These are phyloP conservation scores for Drosophila fulvimacula DNA, from an alignment of 2,888 invertebrate genomes.

Conservation along the genomic window DNA sequence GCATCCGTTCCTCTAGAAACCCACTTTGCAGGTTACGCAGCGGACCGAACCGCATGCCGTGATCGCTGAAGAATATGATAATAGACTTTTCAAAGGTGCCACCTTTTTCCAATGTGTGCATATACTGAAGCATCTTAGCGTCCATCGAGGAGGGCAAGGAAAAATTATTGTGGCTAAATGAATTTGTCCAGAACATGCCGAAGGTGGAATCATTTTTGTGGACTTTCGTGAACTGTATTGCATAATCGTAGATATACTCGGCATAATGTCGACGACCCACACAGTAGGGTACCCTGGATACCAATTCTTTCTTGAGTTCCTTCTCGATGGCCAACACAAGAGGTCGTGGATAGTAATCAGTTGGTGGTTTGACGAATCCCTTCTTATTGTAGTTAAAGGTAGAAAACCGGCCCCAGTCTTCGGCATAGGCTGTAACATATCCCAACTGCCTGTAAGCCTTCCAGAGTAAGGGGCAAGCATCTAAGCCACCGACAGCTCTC, in stretches of 20 bases:
- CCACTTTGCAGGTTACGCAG: conserved; percentile 88
- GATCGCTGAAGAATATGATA: conserved; percentile 91
- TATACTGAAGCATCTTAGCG: conserved; percentile 86
- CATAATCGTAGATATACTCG: conserved; percentile 89
- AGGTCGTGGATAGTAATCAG: conserved; percentile 92
- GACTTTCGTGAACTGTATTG: conserved; percentile 88
- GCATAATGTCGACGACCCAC: conserved; percentile 87
- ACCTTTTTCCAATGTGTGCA: conserved; percentile 86
- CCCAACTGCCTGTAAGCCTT: conserved; percentile 88
- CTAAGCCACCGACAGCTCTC: conserved; percentile 86
- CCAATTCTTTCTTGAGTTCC: conserved; percentile 84
- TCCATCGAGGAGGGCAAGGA: conserved; percentile 89
- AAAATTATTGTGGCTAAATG: conserved; percentile 89
- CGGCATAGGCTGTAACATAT: conserved; percentile 92
- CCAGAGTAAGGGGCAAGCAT: conserved; percentile 92
- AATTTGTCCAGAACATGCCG: conserved; percentile 92
- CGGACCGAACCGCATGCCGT: conserved; percentile 90
- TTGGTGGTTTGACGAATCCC: conserved; percentile 90
- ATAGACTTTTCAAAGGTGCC: conserved; percentile 88
- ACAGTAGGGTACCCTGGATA: conserved; percentile 86
- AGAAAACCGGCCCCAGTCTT: conserved; percentile 89
- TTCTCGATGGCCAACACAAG: conserved; percentile 89
- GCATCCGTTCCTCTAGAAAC: conserved; percentile 91
- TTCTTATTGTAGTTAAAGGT: conserved; percentile 89
- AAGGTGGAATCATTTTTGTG: conserved; percentile 88